phyloP scores from a whole-genome alignment of 2,888 invertebrate species.

The Nemapogon koenigi region DNA sequence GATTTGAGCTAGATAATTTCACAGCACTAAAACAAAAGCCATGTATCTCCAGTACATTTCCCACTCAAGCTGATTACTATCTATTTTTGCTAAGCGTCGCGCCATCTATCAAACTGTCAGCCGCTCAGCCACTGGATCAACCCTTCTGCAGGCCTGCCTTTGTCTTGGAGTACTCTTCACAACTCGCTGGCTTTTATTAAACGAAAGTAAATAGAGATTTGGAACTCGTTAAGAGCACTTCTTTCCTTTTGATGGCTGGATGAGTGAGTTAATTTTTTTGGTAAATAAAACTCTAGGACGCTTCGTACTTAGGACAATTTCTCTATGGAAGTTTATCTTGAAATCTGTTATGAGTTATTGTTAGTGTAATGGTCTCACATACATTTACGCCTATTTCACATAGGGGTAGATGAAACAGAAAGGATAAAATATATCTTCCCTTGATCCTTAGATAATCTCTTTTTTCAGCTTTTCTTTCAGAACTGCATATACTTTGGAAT shows the following conservation, averaged over 20 bases:
- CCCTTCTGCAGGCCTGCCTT: slow-evolving; percentile 17
- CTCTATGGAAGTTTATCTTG: too few relatives aligned
- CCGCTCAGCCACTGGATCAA: slow-evolving; percentile 18
- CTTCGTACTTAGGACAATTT: neutral
- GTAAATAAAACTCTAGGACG: neutral
- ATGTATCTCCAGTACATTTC: neutral
- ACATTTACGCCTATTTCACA: too few relatives aligned
- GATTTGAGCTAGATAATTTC: neutral
- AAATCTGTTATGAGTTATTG: too few relatives aligned
- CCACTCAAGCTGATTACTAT: neutral
- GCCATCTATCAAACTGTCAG: slow-evolving; percentile 33
- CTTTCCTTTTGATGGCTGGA: neutral
- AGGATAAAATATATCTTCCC: too few relatives aligned
- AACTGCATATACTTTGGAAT: too few relatives aligned
- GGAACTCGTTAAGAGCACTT: neutral
- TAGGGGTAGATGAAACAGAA: too few relatives aligned
- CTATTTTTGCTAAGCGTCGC: neutral
- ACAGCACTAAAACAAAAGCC: neutral
- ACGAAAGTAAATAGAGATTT: neutral
- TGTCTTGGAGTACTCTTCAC: slow-evolving; percentile 8
- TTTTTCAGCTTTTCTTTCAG: too few relatives aligned
- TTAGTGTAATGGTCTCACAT: too few relatives aligned
- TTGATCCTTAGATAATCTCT: too few relatives aligned
- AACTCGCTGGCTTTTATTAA: neutral
- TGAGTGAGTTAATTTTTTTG: neutral